A percentile compares a stretch with the other conserved stretches of the same genome.
Evolutionary conservation across 2,797 vertebrate species (phyloP).

Genomic region (Holocentrus rufus): DNA sequence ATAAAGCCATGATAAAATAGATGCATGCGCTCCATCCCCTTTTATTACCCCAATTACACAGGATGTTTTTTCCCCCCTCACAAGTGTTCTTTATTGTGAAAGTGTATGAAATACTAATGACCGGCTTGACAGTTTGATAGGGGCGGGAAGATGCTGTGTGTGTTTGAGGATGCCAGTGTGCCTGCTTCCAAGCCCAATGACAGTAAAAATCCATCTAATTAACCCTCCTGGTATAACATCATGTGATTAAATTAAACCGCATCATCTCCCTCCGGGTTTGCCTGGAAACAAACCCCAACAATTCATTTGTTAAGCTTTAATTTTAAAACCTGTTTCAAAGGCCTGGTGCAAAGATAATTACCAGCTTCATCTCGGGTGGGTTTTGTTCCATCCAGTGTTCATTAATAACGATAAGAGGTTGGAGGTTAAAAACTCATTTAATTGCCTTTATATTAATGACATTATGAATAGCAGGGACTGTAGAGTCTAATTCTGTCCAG

Average conservation of each 20-base stretch:
- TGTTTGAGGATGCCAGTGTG: conserved; percentile 85
- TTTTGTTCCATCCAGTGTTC: conserved; percentile 87
- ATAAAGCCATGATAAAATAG: conserved; percentile 50
- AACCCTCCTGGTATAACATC: conserved; percentile 93
- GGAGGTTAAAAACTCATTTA: conserved; percentile 99
- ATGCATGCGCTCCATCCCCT: conserved; percentile 46
- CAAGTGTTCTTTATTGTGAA: conserved; percentile 47
- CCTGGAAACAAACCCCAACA: conserved; percentile 92
- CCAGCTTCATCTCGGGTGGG: conserved; percentile 92
- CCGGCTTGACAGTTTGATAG: conserved; percentile 81
- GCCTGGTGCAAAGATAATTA: conserved; percentile 97
- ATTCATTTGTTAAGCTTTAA: conserved; percentile 96
- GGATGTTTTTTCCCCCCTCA: conserved; percentile 13
- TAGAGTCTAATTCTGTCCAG: conserved; percentile 96
- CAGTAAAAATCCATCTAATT: conserved; percentile 93
- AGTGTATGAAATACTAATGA: conserved; percentile 75
- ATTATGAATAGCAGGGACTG: conserved; percentile 94
- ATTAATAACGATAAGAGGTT: conserved; percentile 99
- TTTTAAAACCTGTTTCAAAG: conserved; percentile 93
- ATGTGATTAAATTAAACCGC: conserved; percentile 94
- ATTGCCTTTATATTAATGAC: conserved; percentile 99
- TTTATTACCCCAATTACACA: conserved; percentile 58
- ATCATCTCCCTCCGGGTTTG: conserved; percentile 88
- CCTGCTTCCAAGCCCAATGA: conserved; percentile 81
- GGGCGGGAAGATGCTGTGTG: conserved; percentile 64